These are phyloP conservation scores for Listronotus oregonensis DNA, from an alignment of 1,140 invertebrate species.

Conservation along the genomic window DNA sequence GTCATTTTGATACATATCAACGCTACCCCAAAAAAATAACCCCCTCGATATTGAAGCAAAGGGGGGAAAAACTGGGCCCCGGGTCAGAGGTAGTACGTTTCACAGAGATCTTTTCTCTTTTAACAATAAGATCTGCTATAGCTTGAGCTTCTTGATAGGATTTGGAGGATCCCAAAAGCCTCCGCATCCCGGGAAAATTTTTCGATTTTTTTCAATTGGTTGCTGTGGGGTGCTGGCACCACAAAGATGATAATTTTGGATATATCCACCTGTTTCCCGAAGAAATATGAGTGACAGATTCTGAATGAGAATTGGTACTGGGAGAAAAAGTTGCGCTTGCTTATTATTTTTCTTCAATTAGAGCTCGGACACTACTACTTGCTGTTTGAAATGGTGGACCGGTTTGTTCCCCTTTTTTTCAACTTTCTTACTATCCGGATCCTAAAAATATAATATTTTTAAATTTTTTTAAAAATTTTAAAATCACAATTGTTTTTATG, in stretches of 20 bases:
- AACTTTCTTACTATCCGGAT: constrained; percentile 81
- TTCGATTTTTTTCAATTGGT: constrained; percentile 61
- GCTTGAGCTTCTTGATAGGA: constrained; percentile 63
- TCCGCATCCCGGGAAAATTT: constrained; percentile 70
- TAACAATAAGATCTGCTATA: constrained; percentile 63
- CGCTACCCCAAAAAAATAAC: constrained; percentile 65
- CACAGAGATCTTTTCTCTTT: constrained; percentile 70
- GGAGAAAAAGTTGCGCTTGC: constrained; percentile 67
- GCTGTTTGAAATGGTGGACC: constrained; percentile 85
- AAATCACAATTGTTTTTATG: no score
- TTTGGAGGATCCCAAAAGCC: constrained; percentile 64
- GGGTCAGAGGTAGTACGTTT: constrained; percentile 67
- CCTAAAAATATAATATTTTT: constrained; percentile 65
- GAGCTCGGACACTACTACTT: constrained; percentile 82
- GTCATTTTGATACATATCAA: constrained; percentile 65
- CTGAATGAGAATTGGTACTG: constrained; percentile 59
- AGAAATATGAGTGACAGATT: constrained; percentile 60
- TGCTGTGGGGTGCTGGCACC: constrained; percentile 65
- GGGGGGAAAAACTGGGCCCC: constrained; percentile 63
- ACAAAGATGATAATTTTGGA: constrained; percentile 64
- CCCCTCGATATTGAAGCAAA: constrained; percentile 63
- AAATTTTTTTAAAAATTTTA: no score
- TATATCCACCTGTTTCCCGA: constrained; percentile 55
- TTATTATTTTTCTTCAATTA: constrained; percentile 91
- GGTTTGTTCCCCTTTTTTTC: constrained; percentile 81